phyloP scores from a whole-genome alignment of 2,113 vertebrate species.

The Gymnobelideus leadbeateri region DNA sequence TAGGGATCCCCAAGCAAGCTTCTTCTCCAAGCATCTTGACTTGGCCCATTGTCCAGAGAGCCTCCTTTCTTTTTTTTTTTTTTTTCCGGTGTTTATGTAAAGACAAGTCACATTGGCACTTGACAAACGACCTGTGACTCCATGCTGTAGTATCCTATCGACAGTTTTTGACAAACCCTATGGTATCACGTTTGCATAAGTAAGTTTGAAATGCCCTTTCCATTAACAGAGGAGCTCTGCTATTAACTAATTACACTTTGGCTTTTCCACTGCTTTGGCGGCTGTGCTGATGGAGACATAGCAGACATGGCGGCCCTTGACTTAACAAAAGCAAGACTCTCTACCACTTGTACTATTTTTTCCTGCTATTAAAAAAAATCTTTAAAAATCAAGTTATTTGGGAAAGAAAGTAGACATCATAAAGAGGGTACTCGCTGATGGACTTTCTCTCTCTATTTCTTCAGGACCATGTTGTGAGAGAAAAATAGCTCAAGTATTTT shows the following conservation, averaged over 20 bases:
- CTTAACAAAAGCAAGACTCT: fast-evolving
- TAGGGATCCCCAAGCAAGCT: neutral
- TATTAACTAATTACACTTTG: conserved; percentile 55
- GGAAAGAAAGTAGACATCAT: neutral
- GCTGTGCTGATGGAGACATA: conserved; percentile 9
- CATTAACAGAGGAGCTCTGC: conserved; percentile 55
- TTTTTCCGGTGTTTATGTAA: conserved; percentile 48
- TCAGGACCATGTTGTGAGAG: neutral
- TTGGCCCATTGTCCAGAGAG: conserved; percentile 3
- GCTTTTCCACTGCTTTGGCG: conserved; percentile 44
- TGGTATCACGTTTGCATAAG: conserved; percentile 53
- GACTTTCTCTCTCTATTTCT: neutral
- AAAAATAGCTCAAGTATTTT: neutral
- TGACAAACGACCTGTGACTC: conserved; percentile 45
- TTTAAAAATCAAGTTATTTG: neutral
- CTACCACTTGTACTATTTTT: neutral
- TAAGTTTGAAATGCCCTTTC: conserved; percentile 61
- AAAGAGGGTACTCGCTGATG: neutral
- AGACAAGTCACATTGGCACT: conserved; percentile 57
- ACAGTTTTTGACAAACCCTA: conserved; percentile 72
- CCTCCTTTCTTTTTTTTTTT: no score
- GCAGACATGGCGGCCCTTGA: neutral
- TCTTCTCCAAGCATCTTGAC: conserved; percentile 43
- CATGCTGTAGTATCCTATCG: conserved; percentile 59
- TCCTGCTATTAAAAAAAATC: neutral